These are phyloP conservation scores for Leucoptera coffeella DNA, from an alignment of 2,888 invertebrate species.

Conservation along the genomic window DNA sequence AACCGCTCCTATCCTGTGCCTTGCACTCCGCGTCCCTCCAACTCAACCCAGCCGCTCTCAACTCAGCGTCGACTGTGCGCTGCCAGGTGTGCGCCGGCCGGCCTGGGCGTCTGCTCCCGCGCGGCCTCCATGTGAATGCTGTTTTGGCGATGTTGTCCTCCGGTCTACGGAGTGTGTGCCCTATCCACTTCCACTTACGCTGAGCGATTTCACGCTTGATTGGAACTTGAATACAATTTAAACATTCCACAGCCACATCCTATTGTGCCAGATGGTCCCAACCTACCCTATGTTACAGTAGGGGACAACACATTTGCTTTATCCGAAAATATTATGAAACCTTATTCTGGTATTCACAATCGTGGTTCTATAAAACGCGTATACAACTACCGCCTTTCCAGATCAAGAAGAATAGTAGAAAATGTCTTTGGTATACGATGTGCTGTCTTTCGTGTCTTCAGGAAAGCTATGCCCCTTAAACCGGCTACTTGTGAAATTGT, in stretches of 20 bases:
- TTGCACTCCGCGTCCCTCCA: no score
- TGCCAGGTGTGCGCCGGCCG: no score
- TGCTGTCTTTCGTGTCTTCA: constrained; percentile 1
- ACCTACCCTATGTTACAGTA: constrained; percentile 8
- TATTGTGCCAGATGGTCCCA: constrained; percentile 7
- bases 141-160: no score
- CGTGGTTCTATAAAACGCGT: constrained; percentile 9
- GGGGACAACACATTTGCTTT: constrained; percentile 8
- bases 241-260: constrained; percentile 9
- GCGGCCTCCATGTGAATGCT: no score
- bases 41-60: no score
- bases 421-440: constrained; percentile 8
- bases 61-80: no score
- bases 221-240: constrained; percentile 9
- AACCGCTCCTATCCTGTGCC: no score
- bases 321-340: constrained; percentile 8
- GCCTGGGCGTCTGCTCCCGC: no score
- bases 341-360: constrained; percentile 11
- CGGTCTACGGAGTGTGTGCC: no score
- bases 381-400: constrained; percentile 10
- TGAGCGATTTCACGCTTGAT: no score
- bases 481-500: constrained; percentile 2
- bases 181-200: no score
- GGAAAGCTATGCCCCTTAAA: constrained; percentile 1
- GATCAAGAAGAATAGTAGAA: constrained; percentile 10